Conservation (phyloP, 1,140 invertebrate species). For the honey bee (Apis mellifera) region Amel_HAv3.1 CM009939.2:9724501-9725000, state of each 20-base stretch:
- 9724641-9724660: not conserved
- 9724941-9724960: not conserved
- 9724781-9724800: constrained; percentile 18
- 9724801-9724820: constrained; percentile 29
- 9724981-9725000: not conserved
- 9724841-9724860: constrained; percentile 39
- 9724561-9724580: no score
- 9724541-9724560: no score
- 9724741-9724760: not conserved
- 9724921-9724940: constrained; percentile 14
- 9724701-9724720: not conserved
- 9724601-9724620: not conserved
- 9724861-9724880: constrained; percentile 9
- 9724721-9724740: not conserved
- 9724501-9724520: constrained; percentile 2
- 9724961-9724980: not conserved
- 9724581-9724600: not conserved
- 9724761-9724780: not conserved
- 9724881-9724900: not conserved
- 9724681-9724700: not conserved
- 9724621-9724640: no score
- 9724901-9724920: constrained; percentile 41
- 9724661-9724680: not conserved
- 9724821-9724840: constrained; percentile 41
- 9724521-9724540: no score